Percentiles rank a stretch among this genome's conserved stretches.
These are phyloP conservation scores for Mya arenaria DNA, from an alignment of 1,140 invertebrate species.

Conservation along the genomic window DNA sequence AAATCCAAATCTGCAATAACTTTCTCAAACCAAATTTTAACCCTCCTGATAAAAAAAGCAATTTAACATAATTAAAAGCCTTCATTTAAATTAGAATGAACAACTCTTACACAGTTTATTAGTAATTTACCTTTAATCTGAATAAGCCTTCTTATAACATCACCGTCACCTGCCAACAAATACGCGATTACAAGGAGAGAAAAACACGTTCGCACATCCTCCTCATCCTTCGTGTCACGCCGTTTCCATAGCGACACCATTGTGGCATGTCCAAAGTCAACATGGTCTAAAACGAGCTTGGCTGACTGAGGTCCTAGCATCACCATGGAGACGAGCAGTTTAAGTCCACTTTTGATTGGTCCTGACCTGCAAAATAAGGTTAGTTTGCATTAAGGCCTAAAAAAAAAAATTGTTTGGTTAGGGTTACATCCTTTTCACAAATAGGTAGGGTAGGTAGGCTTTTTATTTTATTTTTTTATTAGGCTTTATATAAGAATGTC, in stretches of 20 bases:
- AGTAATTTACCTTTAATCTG: constrained; percentile 85
- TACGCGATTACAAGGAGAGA: constrained; percentile 89
- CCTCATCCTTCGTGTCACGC: constrained; percentile 79
- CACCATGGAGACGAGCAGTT: constrained; percentile 61
- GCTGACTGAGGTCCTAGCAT: constrained; percentile 45
- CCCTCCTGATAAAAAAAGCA: no score
- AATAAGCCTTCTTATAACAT: constrained; percentile 86
- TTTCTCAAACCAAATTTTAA: no score
- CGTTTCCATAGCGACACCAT: constrained; percentile 44
- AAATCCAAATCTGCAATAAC: no score
- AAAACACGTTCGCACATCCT: constrained; percentile 87
- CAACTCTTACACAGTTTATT: no score
- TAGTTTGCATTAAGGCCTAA: neutral
- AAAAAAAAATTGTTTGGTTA: no score
- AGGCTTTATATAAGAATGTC: no score
- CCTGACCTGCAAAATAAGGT: constrained; percentile 13
- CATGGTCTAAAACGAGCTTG: constrained; percentile 50
- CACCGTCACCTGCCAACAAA: constrained; percentile 86
- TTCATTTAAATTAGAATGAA: no score
- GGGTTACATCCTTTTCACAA: no score
- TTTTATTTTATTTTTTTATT: no score
- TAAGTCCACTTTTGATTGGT: constrained; percentile 57
- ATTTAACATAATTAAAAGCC: no score
- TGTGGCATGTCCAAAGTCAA: constrained; percentile 48
- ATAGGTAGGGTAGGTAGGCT: no score